phyloP scores from a whole-genome alignment of 2,797 vertebrate genomes.

The Muraenolepis orangiensis region DNA sequence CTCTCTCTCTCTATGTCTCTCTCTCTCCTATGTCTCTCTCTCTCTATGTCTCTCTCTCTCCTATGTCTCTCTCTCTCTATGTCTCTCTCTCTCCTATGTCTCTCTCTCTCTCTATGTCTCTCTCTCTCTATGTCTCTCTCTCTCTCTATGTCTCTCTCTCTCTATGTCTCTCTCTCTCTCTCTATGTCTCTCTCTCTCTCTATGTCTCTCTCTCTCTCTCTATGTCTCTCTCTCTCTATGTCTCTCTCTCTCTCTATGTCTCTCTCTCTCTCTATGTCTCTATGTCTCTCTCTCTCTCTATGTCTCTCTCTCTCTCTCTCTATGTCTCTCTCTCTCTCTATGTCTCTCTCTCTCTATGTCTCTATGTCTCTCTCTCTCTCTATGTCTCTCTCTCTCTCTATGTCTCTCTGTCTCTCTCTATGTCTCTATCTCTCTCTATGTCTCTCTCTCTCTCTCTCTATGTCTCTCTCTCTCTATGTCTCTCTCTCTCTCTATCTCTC shows the following conservation, averaged over 20 bases:
- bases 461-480: conserved; percentile 14
- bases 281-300: not conserved
- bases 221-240: too few relatives aligned
- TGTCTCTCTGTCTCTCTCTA: too few relatives aligned
- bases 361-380: not conserved
- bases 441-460: not conserved
- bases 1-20: too few relatives aligned
- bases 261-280: conserved; percentile 16
- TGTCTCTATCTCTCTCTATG: too few relatives aligned
- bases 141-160: not conserved
- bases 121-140: conserved; percentile 19
- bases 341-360: not conserved
- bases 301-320: not conserved
- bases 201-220: too few relatives aligned
- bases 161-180: not conserved
- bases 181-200: too few relatives aligned
- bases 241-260: not conserved
- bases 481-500: not conserved
- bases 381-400: too few relatives aligned
- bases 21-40: not conserved
- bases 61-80: conserved; percentile 16
- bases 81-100: not conserved
- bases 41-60: not conserved
- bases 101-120: not conserved
- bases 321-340: conserved; percentile 20